Evolutionary conservation across 2,113 vertebrate species (phyloP).

Genomic region (Steatornis caripensis): DNA sequence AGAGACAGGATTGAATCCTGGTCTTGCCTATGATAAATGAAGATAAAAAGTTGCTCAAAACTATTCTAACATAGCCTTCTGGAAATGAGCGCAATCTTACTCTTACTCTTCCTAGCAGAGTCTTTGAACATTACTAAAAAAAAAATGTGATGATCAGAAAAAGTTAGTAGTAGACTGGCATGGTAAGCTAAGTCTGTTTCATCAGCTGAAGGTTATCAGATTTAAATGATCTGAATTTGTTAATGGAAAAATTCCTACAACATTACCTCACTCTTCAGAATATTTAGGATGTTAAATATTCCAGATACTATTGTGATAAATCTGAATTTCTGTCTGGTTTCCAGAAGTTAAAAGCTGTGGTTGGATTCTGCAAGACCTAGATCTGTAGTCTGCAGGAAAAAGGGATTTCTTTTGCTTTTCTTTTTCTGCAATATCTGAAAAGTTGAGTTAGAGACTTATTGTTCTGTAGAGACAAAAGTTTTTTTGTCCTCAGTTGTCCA

Average conservation of each 20-base stretch:
- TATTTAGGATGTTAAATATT: not conserved
- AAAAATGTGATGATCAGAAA: not conserved
- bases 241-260: not conserved
- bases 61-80: not conserved
- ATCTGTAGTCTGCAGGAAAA: not conserved
- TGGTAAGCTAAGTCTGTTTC: not conserved
- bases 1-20: not conserved
- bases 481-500: not conserved
- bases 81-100: not conserved
- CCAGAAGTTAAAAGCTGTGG: not conserved
- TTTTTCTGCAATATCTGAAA: not conserved
- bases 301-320: not conserved
- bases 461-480: not conserved
- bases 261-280: not conserved
- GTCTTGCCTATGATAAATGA: not conserved
- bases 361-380: not conserved
- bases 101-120: too few species aligned
- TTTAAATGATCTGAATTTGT: not conserved
- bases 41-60: not conserved
- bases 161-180: not conserved
- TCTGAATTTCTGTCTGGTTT: not conserved
- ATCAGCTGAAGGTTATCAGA: not conserved
- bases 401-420: not conserved
- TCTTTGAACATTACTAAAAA: not conserved
- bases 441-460: not conserved